Evolutionary conservation across 2,888 invertebrate genomes (phyloP), one percentile per base, ranked within the genome.

Genomic region (Galeruca laticollis): DNA sequence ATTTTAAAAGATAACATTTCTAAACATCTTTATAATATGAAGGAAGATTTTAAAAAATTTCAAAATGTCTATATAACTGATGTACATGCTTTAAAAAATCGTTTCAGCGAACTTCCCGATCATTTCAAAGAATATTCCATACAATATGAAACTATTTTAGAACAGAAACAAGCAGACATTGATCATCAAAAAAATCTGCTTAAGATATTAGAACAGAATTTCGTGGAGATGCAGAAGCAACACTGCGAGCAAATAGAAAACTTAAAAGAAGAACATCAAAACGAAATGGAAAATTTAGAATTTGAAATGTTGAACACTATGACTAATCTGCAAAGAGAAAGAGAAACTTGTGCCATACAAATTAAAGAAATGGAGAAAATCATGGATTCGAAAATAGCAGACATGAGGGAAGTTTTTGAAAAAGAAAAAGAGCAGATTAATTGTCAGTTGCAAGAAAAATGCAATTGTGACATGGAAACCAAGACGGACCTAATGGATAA

Each of bases 201-300:
- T 5, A 70, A 68, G 51, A 62, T 70, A 13, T 65, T 80, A 10
- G 76, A 80, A 67, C 62, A 75, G 20, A 75, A 74, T 43, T 77
- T 71, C 54, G 69, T 71, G 33, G 76, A 77, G 47, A 72, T 78
- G 15, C 69, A 76, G 59, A 63, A 70, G 40, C 71, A 66, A 31
- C 78, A 81, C 54, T 65, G 63, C 11, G 35, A 71, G 8, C 81
- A 82, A 77, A 79, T 81, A 4, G 80, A 81, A 59, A 68, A 69
- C 40, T 54, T 83, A 20, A 74, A 79, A 69, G 70, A 75, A 49
- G 73, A 78, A 54, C 82, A 83, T 56, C 76, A 80, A 56, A 64
- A 74, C 11, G 82, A 84, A 77, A 69, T 84, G 6, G 79, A 81
- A 75, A 78, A 82, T 43, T 68, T 84, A 11, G 82, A 85, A 71